These are phyloP conservation scores for Falco naumanni DNA, from an alignment of 2,797 vertebrate species.

Conservation along the genomic window DNA sequence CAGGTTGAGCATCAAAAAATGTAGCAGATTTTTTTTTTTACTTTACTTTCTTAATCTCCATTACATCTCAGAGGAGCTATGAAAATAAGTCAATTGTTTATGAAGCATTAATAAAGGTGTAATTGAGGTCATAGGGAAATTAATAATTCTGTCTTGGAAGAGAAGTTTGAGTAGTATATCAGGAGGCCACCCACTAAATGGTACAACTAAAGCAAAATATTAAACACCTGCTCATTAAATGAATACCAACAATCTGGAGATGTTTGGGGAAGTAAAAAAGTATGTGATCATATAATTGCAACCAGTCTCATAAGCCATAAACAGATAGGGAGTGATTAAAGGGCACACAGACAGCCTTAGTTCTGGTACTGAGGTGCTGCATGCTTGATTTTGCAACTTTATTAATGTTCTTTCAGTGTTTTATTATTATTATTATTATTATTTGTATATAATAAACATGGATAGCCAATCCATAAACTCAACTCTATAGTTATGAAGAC, in stretches of 20 bases:
- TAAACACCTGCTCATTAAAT: constrained; percentile 35
- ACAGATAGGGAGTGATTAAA: neutral
- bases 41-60: neutral
- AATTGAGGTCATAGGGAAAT: constrained; percentile 22
- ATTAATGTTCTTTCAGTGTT: neutral
- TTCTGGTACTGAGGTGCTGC: neutral
- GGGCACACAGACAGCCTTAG: neutral
- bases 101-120: neutral
- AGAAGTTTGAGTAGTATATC: neutral
- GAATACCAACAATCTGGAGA: neutral
- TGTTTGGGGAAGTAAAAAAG: neutral
- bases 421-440: neutral
- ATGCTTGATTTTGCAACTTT: neutral
- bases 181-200: neutral
- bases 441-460: neutral
- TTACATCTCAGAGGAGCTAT: neutral
- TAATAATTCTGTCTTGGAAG: constrained; percentile 36
- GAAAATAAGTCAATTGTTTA: neutral
- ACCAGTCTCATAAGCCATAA: neutral
- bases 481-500: neutral
- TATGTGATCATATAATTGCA: neutral
- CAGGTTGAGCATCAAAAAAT: neutral
- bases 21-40: neutral
- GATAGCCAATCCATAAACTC: neutral
- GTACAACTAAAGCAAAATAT: neutral